Base-by-base conservation (phyloP, 2,113 vertebrate species). In the Ellobius talpinus region DNA sequence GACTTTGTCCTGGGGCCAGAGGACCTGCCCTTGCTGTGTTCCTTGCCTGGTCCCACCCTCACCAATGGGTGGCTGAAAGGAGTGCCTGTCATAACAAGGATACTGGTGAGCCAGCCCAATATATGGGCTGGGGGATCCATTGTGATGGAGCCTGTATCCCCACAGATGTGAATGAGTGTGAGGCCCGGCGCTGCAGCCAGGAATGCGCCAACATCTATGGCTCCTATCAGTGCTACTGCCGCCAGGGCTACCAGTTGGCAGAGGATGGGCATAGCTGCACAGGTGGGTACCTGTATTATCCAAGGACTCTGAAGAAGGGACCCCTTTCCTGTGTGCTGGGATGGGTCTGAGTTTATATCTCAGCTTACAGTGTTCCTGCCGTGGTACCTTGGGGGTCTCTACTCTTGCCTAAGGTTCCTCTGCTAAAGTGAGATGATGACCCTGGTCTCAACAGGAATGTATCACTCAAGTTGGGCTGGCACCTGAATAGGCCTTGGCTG, bases 141-240 rank as follows among this genome's bases (percentile, higher is more conserved):
- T 6, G 0, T 87, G 70, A 85, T 66, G 26, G 16, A 0, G 0
- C 36, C 58, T 0, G 5, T 95, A 8, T 95, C 68, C 50, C 55
- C 55, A 12, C 98, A 99, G 99, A 99, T 92, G 93, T 99, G 93
- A 99, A 99, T 1, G 99, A 99, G 96, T 99, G 99, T 13, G 99
- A 99, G 45, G 96, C 97, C 42, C 99, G 96, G 47, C 99, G 99
- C 42, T 99, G 99, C 97, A 99, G 99, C 98, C 99, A 99, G 97
- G 99, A 99, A 89, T 99, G 99, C 16, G 99, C 99, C 97, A 99
- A 99, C 86, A 99, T 99, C 90, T 99, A 99, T 0, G 99, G 99
- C 70, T 99, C 99, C 65, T 99, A 99, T 95, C 99, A 99, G 97
- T 99, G 99, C 95, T 99, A 99, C 98, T 99, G 99, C 96, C 99